Evolutionary conservation across 2,888 invertebrate genomes (phyloP).

Genomic region (Julus scandinavius): DNA sequence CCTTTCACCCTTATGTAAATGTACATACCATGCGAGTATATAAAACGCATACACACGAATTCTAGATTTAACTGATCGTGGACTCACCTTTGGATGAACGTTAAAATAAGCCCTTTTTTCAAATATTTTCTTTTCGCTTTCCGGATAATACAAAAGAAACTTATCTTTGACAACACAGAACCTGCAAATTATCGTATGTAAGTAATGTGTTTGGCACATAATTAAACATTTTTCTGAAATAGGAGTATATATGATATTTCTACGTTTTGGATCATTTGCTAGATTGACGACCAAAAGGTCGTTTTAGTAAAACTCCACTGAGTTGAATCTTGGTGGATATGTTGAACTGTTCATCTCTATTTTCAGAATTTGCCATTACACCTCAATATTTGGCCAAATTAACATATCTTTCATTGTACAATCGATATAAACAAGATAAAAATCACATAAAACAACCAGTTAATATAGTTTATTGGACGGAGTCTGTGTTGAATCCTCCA

Average conservation of each 20-base stretch:
- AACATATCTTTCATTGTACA: background rate
- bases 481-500: background rate
- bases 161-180: constrained; percentile 69
- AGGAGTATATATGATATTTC: background rate
- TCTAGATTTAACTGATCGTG: too few relatives aligned
- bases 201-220: background rate
- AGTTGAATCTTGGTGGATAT: constrained; percentile 55
- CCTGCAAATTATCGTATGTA: constrained; percentile 61
- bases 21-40: too few relatives aligned
- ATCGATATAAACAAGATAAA: background rate
- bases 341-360: constrained; percentile 52
- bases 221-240: background rate
- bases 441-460: background rate
- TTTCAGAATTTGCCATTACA: constrained; percentile 45
- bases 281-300: constrained; percentile 56
- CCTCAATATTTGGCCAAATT: background rate
- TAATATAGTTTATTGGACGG: background rate
- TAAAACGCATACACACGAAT: background rate
- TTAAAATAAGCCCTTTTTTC: constrained; percentile 64
- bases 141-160: constrained; percentile 67
- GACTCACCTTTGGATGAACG: constrained; percentile 64
- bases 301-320: constrained; percentile 56
- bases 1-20: background rate
- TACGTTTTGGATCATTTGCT: constrained; percentile 58
- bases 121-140: constrained; percentile 65